These are phyloP conservation scores for Xestia sexstrigata DNA, from an alignment of 2,888 invertebrate genomes.

Conservation along the genomic window DNA sequence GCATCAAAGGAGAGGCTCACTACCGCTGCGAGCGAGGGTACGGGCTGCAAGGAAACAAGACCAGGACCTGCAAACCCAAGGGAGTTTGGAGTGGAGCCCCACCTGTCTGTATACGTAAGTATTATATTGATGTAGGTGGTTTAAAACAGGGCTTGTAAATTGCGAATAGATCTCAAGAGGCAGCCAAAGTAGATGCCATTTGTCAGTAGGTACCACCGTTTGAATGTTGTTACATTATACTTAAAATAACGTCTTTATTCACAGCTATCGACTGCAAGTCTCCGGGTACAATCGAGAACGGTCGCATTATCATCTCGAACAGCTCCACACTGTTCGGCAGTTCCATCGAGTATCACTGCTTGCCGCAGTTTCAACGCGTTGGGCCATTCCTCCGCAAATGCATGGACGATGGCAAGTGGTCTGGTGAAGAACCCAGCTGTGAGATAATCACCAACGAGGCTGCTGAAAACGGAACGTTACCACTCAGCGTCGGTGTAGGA, in stretches of 20 bases:
- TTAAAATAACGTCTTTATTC: constrained; percentile 63
- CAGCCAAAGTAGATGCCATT: not conserved
- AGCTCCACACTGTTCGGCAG: constrained; percentile 96
- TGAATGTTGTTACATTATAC: not conserved
- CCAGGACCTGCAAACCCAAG: constrained; percentile 93
- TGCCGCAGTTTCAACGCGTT: constrained; percentile 95
- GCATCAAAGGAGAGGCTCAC: constrained; percentile 95
- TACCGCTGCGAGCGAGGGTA: constrained; percentile 96
- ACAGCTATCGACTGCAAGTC: constrained; percentile 96
- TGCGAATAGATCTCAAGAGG: not conserved
- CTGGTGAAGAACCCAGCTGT: constrained; percentile 96
- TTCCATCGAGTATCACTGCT: constrained; percentile 96
- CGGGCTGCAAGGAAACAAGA: constrained; percentile 94
- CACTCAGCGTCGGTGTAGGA: constrained; percentile 95
- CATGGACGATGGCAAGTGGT: constrained; percentile 96
- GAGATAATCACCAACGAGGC: constrained; percentile 93
- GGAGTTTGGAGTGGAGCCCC: constrained; percentile 96
- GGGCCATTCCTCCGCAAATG: constrained; percentile 96
- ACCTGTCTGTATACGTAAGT: constrained; percentile 95
- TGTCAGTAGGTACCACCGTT: not conserved
- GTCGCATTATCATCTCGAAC: constrained; percentile 96
- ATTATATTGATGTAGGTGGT: not conserved
- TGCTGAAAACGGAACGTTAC: constrained; percentile 93
- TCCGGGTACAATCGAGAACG: constrained; percentile 95
- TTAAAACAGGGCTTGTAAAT: not conserved